Conservation (phyloP, 2,113 vertebrate species). For the Mesembrinibis cayennensis region DNA sequence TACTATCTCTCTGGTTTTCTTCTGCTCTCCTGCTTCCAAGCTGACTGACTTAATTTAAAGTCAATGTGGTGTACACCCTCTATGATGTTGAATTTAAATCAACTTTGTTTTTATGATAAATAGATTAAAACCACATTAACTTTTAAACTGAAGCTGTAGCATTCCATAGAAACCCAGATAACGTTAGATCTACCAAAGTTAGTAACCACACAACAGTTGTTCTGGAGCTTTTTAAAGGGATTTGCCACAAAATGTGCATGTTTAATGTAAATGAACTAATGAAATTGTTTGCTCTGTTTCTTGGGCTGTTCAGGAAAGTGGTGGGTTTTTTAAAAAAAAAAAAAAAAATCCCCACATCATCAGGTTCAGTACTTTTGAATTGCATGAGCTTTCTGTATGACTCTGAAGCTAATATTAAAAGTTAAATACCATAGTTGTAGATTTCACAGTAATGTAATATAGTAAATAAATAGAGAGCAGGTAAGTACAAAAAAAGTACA, state of each 20-base stretch:
- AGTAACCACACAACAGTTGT: neutral
- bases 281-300: neutral
- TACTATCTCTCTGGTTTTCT: neutral
- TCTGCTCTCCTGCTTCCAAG: neutral
- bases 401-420: neutral
- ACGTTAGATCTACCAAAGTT: neutral
- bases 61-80: neutral
- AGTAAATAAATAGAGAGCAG: neutral
- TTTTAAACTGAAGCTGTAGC: neutral
- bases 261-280: neutral
- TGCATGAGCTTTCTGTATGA: neutral
- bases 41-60: neutral
- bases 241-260: neutral
- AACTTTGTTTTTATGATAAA: neutral
- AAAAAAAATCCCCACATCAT: neutral
- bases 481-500: neutral
- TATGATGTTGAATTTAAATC: neutral
- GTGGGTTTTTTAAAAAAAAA: neutral
- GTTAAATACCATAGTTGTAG: neutral
- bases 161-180: neutral
- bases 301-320: neutral
- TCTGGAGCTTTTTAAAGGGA: neutral
- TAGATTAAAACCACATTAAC: neutral
- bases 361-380: neutral
- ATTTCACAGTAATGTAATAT: neutral